Evolutionary conservation across 2,797 vertebrate genomes (phyloP).

Genomic region (Melanotaenia boesemani): DNA sequence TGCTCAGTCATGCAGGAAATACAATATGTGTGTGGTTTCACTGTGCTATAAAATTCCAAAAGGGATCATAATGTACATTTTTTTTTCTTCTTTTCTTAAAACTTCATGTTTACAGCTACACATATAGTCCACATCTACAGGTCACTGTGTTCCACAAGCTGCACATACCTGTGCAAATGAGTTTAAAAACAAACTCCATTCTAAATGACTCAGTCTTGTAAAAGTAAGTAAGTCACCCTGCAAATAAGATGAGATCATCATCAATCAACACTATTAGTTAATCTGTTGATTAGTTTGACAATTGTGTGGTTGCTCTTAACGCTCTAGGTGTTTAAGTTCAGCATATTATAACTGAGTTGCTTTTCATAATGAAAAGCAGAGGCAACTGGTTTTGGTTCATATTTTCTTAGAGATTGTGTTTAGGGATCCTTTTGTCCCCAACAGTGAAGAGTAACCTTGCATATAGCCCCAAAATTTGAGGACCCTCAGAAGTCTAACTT

Average conservation of each 20-base stretch:
- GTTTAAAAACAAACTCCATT: not conserved
- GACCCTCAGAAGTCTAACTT: not conserved
- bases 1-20: constrained; percentile 61
- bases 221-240: not conserved
- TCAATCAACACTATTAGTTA: not conserved
- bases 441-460: not conserved
- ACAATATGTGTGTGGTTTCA: constrained; percentile 49
- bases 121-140: constrained; percentile 3
- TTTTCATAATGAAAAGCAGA: too few relatives aligned
- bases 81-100: constrained; percentile 15
- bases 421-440: not conserved
- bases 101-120: constrained; percentile 13
- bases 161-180: constrained; percentile 6
- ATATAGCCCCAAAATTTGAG: not conserved
- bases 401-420: not conserved
- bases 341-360: too few relatives aligned
- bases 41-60: constrained; percentile 32
- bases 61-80: constrained; percentile 21
- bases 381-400: not conserved
- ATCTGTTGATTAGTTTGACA: not conserved
- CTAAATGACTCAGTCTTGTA: not conserved
- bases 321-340: too few relatives aligned
- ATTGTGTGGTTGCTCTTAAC: too few relatives aligned
- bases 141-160: not conserved
- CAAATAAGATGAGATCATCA: not conserved